A percentile compares a stretch with the other conserved stretches of the same genome.
These are phyloP conservation scores for Archocentrus centrarchus DNA, from an alignment of 2,113 vertebrate genomes.

Conservation along the genomic window DNA sequence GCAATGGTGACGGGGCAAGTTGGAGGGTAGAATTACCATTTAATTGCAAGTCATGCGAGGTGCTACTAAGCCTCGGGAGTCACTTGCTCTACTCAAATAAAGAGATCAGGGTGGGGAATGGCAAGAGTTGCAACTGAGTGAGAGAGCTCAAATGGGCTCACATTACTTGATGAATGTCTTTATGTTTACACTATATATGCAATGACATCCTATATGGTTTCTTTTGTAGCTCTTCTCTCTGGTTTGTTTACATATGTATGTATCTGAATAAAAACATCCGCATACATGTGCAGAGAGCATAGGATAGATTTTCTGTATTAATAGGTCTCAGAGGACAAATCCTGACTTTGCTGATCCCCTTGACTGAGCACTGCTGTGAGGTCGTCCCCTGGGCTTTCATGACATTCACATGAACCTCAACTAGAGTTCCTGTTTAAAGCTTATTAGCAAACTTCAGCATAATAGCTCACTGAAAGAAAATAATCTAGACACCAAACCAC, in stretches of 20 bases:
- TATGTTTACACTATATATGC: constrained; percentile 11
- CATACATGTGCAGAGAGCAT: not conserved
- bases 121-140: not conserved
- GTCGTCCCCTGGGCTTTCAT: not conserved
- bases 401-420: not conserved
- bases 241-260: not conserved
- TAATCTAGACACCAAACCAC: not conserved
- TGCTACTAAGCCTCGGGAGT: constrained; percentile 31
- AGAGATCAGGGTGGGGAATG: constrained; percentile 46
- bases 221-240: not conserved
- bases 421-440: not conserved
- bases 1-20: not conserved
- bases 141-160: constrained; percentile 18
- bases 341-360: not conserved
- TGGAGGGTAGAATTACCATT: constrained; percentile 5
- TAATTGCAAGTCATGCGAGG: constrained; percentile 36
- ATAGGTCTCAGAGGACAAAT: not conserved
- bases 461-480: not conserved
- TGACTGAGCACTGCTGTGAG: not conserved
- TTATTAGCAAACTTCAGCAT: not conserved
- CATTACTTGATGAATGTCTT: constrained; percentile 23
- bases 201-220: constrained; percentile 20
- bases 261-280: not conserved
- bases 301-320: not conserved
- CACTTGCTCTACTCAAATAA: constrained; percentile 13